A percentile compares a stretch with the other conserved stretches of the same genome.
These are phyloP conservation scores for Ctenodactylus gundi DNA, from an alignment of 2,113 vertebrate species.

Conservation along the genomic window DNA sequence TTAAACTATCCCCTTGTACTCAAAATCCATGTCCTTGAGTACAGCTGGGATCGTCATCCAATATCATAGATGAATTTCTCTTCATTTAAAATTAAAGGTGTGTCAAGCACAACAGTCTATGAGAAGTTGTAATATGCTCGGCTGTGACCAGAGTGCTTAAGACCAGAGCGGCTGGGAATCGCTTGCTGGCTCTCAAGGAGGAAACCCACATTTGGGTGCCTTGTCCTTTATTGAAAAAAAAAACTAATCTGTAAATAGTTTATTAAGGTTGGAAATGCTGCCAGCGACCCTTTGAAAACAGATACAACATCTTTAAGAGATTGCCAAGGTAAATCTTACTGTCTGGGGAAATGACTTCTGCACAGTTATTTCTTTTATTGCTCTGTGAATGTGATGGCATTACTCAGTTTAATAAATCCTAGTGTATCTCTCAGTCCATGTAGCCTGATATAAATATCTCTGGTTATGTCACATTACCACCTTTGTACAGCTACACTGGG, in stretches of 20 bases:
- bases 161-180: not conserved
- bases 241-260: slow-evolving; percentile 76
- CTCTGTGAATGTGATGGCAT: slow-evolving; percentile 81
- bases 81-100: not conserved
- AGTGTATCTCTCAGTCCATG: slow-evolving; percentile 84
- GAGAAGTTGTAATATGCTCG: not conserved
- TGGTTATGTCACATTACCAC: slow-evolving; percentile 86
- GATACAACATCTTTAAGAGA: slow-evolving; percentile 81
- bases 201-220: not conserved
- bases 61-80: not conserved
- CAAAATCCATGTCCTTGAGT: not conserved
- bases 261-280: slow-evolving; percentile 70
- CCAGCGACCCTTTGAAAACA: slow-evolving; percentile 72
- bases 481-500: slow-evolving; percentile 84
- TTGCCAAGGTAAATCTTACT: slow-evolving; percentile 85
- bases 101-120: not conserved
- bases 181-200: not conserved
- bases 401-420: slow-evolving; percentile 88
- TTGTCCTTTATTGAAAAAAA: slow-evolving; percentile 50
- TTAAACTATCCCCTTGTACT: not conserved
- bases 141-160: not conserved
- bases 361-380: slow-evolving; percentile 85
- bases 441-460: slow-evolving; percentile 87
- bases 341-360: slow-evolving; percentile 85
- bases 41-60: not conserved